Evolutionary conservation across 64 coral and sea anemone genomes (phyloP).

Genomic region (Montipora sp.): DNA sequence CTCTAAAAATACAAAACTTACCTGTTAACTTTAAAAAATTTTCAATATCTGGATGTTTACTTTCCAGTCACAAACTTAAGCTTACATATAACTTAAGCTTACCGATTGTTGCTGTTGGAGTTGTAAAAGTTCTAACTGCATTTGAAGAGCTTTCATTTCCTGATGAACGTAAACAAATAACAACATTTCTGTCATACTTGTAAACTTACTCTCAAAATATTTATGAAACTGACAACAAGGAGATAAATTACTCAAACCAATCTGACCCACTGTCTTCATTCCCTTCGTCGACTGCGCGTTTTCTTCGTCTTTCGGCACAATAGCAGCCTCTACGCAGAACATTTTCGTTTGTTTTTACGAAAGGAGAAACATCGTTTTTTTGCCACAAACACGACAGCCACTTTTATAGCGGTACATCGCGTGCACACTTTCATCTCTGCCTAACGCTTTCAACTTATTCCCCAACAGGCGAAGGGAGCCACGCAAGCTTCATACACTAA

Average conservation of each 20-base stretch:
- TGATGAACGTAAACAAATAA: neutral
- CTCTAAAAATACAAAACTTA: too few species aligned
- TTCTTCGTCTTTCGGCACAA: neutral
- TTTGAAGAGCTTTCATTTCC: neutral
- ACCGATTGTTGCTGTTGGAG: neutral
- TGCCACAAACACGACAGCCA: neutral
- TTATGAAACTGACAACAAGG: neutral
- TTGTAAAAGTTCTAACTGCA: neutral
- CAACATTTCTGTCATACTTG: neutral
- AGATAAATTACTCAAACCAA: neutral
- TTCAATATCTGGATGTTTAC: too few species aligned
- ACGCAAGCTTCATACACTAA: neutral
- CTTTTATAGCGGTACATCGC: too few species aligned
- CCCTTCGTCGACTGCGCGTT: neutral
- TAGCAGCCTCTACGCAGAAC: neutral
- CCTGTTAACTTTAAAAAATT: too few species aligned
- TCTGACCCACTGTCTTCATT: neutral
- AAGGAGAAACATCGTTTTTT: neutral
- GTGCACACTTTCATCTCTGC: neutral
- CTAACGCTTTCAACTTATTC: neutral
- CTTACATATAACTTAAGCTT: neutral
- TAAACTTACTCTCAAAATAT: neutral
- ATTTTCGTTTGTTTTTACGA: neutral
- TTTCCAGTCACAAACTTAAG: too few species aligned
- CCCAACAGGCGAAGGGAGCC: constrained; percentile 8